phyloP scores from a whole-genome alignment of 2,888 invertebrate species.

The Eupithecia tripunctaria region DNA sequence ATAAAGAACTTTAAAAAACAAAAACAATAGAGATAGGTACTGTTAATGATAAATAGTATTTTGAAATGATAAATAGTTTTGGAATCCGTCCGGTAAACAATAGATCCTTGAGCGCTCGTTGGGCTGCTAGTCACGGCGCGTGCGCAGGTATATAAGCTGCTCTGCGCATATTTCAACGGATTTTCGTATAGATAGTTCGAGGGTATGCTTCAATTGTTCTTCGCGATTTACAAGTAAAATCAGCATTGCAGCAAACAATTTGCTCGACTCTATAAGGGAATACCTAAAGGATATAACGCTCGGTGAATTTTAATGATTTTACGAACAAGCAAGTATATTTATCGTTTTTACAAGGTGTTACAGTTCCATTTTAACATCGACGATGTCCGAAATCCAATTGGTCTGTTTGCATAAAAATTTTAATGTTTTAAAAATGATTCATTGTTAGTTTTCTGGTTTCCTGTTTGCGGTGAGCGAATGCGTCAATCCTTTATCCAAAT shows the following conservation, averaged over 20 bases:
- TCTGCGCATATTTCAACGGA: constrained; percentile 44
- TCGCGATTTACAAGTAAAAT: constrained; percentile 42
- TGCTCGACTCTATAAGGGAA: constrained; percentile 25
- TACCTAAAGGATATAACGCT: constrained; percentile 30
- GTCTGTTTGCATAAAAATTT: background rate
- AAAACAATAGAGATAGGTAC: too few species aligned
- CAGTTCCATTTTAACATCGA: background rate
- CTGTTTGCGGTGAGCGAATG: constrained; percentile 11
- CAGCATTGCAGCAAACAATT: constrained; percentile 26
- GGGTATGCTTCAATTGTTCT: constrained; percentile 40
- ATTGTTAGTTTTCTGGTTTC: constrained; percentile 16
- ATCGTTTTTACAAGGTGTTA: background rate
- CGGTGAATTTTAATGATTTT: constrained; percentile 23
- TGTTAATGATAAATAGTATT: background rate
- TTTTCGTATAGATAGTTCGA: constrained; percentile 41
- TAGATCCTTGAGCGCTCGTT: constrained; percentile 52
- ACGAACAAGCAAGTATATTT: background rate
- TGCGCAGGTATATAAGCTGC: constrained; percentile 36
- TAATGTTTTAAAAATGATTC: constrained; percentile 6
- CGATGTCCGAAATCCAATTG: background rate
- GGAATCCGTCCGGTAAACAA: constrained; percentile 35
- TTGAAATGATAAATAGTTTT: constrained; percentile 24
- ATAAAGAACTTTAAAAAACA: too few species aligned
- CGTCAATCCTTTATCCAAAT: constrained; percentile 5
- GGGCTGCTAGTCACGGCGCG: constrained; percentile 56